phyloP scores from a whole-genome alignment of 1,140 invertebrate species.

The Tyrophagus putrescentiae region DNA sequence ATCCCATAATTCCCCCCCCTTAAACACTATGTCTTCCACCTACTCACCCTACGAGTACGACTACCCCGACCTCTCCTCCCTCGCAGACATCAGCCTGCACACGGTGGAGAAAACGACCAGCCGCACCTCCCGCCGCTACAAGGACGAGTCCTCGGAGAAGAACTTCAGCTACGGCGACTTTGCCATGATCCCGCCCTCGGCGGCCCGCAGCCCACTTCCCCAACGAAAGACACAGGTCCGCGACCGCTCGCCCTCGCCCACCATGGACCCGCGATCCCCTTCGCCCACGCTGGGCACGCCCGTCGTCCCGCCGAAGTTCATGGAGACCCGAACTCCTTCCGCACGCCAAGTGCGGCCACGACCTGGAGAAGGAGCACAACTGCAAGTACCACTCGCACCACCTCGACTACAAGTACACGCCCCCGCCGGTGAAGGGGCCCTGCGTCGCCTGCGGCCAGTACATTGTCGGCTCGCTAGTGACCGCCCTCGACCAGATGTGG shows the following conservation, averaged over 20 bases:
- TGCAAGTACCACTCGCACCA: conserved; percentile 19
- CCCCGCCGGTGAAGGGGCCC: conserved; percentile 19
- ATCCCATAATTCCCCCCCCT: neutral
- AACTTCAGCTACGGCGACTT: conserved; percentile 16
- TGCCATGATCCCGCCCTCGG: conserved; percentile 15
- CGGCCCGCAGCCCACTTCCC: neutral
- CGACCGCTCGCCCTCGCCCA: conserved; percentile 4
- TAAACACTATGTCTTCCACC: neutral
- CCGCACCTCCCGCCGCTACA: neutral
- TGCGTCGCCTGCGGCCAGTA: conserved; percentile 18
- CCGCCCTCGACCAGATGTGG: conserved; percentile 93
- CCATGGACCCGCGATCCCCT: conserved; percentile 16
- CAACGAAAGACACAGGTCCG: neutral
- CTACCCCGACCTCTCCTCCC: neutral
- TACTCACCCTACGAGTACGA: neutral
- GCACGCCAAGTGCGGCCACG: conserved; percentile 10
- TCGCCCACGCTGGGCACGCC: conserved; percentile 4
- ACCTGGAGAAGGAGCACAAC: neutral
- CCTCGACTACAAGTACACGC: conserved; percentile 19
- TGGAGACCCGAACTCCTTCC: conserved; percentile 15
- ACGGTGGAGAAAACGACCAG: neutral
- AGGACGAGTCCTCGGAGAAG: conserved; percentile 3
- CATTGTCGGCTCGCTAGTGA: conserved; percentile 38
- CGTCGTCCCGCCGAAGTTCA: conserved; percentile 7
- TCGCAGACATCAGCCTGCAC: neutral